phyloP scores from a whole-genome alignment of 2,797 vertebrate genomes.

The Notoglanidium macrostoma region DNA sequence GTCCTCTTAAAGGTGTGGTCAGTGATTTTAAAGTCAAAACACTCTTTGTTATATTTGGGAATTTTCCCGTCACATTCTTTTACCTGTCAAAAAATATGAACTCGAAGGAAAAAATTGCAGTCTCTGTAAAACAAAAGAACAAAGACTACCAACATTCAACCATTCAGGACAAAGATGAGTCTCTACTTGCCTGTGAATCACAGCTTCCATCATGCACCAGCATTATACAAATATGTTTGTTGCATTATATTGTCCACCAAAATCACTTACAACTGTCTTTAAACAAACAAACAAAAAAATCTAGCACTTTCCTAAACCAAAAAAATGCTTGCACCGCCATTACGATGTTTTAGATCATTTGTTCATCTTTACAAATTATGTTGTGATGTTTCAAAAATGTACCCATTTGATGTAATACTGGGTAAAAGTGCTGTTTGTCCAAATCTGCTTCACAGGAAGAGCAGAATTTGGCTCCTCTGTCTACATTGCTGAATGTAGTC shows the following conservation, averaged over 20 bases:
- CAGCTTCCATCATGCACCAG: background rate
- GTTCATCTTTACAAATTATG: background rate
- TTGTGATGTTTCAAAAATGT: background rate
- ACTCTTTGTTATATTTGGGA: background rate
- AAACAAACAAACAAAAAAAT: background rate
- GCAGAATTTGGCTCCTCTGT: constrained; percentile 74
- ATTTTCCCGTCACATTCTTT: background rate
- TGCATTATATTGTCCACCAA: background rate
- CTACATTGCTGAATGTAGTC: constrained; percentile 81
- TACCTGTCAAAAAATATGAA: background rate
- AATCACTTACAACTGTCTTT: background rate
- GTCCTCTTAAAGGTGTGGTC: background rate
- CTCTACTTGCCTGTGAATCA: background rate
- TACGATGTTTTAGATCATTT: background rate
- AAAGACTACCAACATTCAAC: background rate
- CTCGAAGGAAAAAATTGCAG: background rate
- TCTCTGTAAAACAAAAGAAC: background rate
- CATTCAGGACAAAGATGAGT: background rate
- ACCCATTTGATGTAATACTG: background rate
- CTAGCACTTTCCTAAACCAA: background rate
- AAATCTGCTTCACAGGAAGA: constrained; percentile 75
- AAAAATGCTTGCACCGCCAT: background rate
- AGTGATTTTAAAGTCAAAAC: background rate
- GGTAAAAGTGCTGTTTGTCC: constrained; percentile 3
- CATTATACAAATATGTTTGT: background rate